phyloP scores from a whole-genome alignment of 64 coral and sea anemone genomes.

The Stichodactyla helianthus region DNA sequence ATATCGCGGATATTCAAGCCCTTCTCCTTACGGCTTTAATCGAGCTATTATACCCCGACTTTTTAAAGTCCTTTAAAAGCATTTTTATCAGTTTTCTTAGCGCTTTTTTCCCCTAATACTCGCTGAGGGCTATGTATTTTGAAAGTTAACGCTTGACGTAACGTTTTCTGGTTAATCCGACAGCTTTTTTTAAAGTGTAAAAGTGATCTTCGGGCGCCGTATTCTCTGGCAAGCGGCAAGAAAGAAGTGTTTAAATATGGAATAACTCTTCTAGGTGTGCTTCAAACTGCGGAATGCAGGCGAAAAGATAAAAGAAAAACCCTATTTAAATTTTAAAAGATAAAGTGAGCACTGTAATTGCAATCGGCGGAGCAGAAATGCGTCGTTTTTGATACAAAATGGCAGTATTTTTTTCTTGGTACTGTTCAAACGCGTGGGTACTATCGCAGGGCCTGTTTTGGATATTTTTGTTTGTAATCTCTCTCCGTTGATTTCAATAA shows the following conservation, averaged over 20 bases:
- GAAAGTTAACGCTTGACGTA: background rate
- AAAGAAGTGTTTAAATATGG: background rate
- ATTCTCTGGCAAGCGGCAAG: background rate
- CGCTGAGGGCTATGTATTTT: background rate
- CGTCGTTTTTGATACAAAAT: background rate
- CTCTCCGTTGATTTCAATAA: background rate
- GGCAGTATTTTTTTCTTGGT: too few species aligned
- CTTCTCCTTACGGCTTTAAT: background rate
- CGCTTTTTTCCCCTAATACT: background rate
- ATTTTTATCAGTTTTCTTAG: background rate
- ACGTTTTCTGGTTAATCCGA: background rate
- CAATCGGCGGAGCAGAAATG: background rate
- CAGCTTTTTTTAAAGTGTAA: background rate
- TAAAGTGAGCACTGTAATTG: background rate
- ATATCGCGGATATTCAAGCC: background rate
- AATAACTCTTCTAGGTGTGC: background rate
- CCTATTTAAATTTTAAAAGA: background rate
- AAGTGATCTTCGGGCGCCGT: background rate
- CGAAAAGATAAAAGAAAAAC: background rate
- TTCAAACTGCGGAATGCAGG: background rate
- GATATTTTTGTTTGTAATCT: background rate
- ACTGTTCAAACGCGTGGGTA: background rate
- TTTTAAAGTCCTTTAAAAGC: conserved; percentile 16
- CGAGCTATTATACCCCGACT: background rate
- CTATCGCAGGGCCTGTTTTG: background rate